Percentiles rank a stretch among this genome's conserved stretches.
Evolutionary conservation across 2,797 vertebrate species (phyloP).

Genomic region (Sebastes vulpes): DNA sequence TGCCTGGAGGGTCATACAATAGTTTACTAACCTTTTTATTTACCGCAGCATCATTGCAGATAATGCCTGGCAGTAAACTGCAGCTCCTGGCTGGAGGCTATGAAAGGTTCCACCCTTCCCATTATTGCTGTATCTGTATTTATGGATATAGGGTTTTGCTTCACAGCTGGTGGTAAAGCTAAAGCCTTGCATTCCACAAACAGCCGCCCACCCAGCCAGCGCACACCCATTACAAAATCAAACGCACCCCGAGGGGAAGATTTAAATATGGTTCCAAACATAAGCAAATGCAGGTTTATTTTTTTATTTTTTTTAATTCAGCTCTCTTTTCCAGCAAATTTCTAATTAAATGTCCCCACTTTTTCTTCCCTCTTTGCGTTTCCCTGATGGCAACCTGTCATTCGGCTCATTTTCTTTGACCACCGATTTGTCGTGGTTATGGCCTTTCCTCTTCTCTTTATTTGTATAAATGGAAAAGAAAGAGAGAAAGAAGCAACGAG

Average conservation of each 20-base stretch:
- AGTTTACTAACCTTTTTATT: constrained; percentile 65
- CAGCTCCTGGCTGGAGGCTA: constrained; percentile 42
- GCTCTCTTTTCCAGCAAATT: not conserved
- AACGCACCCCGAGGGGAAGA: constrained; percentile 40
- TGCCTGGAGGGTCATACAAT: constrained; percentile 37
- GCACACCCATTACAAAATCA: constrained; percentile 41
- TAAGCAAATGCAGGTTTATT: constrained; percentile 15
- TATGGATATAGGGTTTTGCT: constrained; percentile 47
- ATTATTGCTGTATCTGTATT: constrained; percentile 54
- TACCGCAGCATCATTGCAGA: constrained; percentile 53
- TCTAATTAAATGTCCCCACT: not conserved
- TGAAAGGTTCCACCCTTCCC: constrained; percentile 30
- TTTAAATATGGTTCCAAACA: constrained; percentile 28
- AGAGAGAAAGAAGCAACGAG: not conserved
- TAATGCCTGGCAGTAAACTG: constrained; percentile 53
- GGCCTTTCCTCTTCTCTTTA: not conserved
- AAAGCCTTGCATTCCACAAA: constrained; percentile 28
- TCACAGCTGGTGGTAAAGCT: constrained; percentile 34
- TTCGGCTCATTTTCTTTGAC: constrained; percentile 6
- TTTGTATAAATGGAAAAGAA: not conserved
- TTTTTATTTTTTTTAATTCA: not conserved
- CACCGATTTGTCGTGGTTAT: not conserved
- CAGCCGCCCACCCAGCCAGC: constrained; percentile 37
- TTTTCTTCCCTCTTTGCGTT: not conserved
- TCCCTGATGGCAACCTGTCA: constrained; percentile 1